phyloP scores from a whole-genome alignment of 2,888 invertebrate genomes.

The Drosophila koepferae region DNA sequence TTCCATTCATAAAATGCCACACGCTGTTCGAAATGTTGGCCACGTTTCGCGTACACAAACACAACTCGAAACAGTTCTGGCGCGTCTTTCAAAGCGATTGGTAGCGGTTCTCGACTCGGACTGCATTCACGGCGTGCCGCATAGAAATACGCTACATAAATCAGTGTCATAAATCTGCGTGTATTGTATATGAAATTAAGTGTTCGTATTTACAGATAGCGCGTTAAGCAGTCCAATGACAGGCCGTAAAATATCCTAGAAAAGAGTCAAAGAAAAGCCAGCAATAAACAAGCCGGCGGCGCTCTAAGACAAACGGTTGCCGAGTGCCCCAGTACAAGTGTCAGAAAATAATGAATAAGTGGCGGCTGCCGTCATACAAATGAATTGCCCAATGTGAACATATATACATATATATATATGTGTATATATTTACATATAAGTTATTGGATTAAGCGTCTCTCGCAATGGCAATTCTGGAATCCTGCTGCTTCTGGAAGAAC shows the following conservation, averaged over 20 bases:
- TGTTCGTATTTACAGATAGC: slow-evolving; percentile 50
- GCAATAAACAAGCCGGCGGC: slow-evolving; percentile 39
- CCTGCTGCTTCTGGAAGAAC: slow-evolving; percentile 84
- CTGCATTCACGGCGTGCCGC: not conserved
- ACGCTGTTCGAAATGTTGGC: slow-evolving; percentile 44
- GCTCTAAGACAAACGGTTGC: slow-evolving; percentile 29
- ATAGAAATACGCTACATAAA: slow-evolving; percentile 52
- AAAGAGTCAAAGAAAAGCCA: slow-evolving; percentile 20
- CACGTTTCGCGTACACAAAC: not conserved
- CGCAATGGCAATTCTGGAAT: slow-evolving; percentile 82
- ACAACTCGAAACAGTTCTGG: slow-evolving; percentile 53
- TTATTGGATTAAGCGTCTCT: slow-evolving; percentile 29
- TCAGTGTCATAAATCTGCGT: slow-evolving; percentile 74
- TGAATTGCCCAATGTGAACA: slow-evolving; percentile 23
- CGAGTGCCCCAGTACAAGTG: slow-evolving; percentile 46
- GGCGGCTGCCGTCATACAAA: slow-evolving; percentile 68
- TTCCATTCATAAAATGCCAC: slow-evolving; percentile 65
- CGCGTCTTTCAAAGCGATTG: slow-evolving; percentile 65
- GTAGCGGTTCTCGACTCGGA: slow-evolving; percentile 11
- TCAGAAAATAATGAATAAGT: slow-evolving; percentile 66
- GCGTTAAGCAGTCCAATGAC: slow-evolving; percentile 44
- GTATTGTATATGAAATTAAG: slow-evolving; percentile 62
- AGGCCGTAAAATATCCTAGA: slow-evolving; percentile 33
- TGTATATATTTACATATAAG: slow-evolving; percentile 18
- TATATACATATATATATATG: not conserved